Percentiles rank a stretch among this genome's conserved stretches.
These are phyloP conservation scores for Atethmia centrago DNA, from an alignment of 2,888 invertebrate genomes.

Conservation along the genomic window DNA sequence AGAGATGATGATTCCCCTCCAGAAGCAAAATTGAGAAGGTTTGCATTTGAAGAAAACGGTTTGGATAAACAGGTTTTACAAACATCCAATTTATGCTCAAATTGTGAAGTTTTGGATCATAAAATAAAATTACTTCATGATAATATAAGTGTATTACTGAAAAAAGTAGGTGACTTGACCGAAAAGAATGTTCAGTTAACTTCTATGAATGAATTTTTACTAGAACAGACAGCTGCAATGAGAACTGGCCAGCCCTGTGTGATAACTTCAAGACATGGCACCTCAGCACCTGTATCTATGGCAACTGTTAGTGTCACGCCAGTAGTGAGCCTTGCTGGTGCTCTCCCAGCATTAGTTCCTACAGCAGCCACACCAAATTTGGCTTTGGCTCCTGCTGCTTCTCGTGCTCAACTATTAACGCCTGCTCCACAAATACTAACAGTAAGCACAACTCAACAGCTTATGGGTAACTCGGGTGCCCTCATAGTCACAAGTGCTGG, in stretches of 20 bases:
- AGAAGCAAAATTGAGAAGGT: slow-evolving; percentile 85
- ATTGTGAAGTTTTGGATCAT: slow-evolving; percentile 84
- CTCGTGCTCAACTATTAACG: slow-evolving; percentile 85
- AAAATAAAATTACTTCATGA: slow-evolving; percentile 87
- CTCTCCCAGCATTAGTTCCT: slow-evolving; percentile 85
- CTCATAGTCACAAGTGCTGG: slow-evolving; percentile 89
- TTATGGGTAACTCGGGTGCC: slow-evolving; percentile 87
- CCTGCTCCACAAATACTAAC: slow-evolving; percentile 87
- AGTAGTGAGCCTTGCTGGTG: slow-evolving; percentile 86
- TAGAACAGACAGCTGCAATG: slow-evolving; percentile 85
- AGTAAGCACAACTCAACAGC: slow-evolving; percentile 88
- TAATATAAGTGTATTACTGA: slow-evolving; percentile 87
- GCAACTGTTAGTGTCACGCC: slow-evolving; percentile 89
- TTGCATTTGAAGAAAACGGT: slow-evolving; percentile 79
- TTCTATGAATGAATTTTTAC: slow-evolving; percentile 88
- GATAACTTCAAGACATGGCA: slow-evolving; percentile 87
- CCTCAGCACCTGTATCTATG: slow-evolving; percentile 86
- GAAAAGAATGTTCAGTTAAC: slow-evolving; percentile 87
- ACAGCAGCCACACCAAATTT: slow-evolving; percentile 84
- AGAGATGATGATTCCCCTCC: slow-evolving; percentile 86
- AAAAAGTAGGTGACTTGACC: slow-evolving; percentile 85
- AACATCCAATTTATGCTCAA: slow-evolving; percentile 77
- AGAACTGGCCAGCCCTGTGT: slow-evolving; percentile 86
- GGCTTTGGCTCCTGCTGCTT: slow-evolving; percentile 85
- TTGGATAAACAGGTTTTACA: slow-evolving; percentile 80